Evolutionary conservation across 2,888 invertebrate species (phyloP), one percentile per base, ranked within the genome.

Genomic region (Cancer borealis): DNA sequence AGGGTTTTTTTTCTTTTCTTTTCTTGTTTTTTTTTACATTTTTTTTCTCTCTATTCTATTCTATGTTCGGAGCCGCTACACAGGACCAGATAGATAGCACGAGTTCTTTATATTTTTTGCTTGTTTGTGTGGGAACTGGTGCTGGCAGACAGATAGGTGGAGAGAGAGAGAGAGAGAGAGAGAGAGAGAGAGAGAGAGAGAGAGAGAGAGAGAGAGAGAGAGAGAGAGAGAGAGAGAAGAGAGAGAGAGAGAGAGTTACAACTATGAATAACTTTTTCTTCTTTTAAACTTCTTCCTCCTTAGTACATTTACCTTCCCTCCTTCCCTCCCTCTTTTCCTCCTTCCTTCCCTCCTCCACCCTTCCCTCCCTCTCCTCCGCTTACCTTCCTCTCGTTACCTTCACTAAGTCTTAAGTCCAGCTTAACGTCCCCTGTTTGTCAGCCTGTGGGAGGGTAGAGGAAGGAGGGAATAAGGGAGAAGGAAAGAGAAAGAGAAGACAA

Each of bases 171-270:
- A 49, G 47, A 49, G 47, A 8, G 30, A 26, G 46, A 30, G 87
- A 49, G 87, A 54, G 87, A 30, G 12, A 47, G 47, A 47, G 87
- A 84, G 87, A 49, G 49, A 87, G 73, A 91, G 45, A 73, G 39
- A n/a, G 66, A 45, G 73, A 45, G 66, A 39, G 91, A 66, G n/a
- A n/a, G 91, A 26, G 91, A 39, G 45, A 91, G 66, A 91, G 91
- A 39, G 66, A 66, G 91, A 66, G 66, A 84, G 54, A 47, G 49
- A 17, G 39, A 12, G 14, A 5, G 5, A 30, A 30, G 87, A 39
- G 88, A 39, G 39, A 30, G 26, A 88, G 5, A 54, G 90, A 45
- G 12, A 45, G 12, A 45, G 12, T 45, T 45, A 88, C 88, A 45
- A 6, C 17, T 45, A 89, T 47, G n/a, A 45, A 46, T n/a, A 89